Base-by-base conservation (phyloP, 2,113 vertebrate genomes). In the Xenopus borealis region DNA sequence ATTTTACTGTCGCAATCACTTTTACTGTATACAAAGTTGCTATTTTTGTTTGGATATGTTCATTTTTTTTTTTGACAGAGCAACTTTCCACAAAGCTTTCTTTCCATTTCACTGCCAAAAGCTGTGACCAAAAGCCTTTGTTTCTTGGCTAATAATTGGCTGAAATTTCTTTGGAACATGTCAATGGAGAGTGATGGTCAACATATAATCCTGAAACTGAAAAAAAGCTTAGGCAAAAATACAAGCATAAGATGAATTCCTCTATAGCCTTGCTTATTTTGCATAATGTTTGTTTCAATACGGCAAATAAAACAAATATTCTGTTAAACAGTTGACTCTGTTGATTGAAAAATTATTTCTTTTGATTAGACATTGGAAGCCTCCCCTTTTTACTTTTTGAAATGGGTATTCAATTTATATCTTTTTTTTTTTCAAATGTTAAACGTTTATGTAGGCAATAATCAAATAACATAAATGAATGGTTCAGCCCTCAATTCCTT, bases 1-100 rank as follows among this genome's bases (percentile, higher is more conserved):
- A n/a, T n/a, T 33, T 7, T 33, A 7, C 30, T 33, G 7, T 33
- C 3, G 7, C 30, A 33, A 33, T 33, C 30, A 33, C 30, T 40
- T 40, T 40, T 40, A 12, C 47, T 50, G 47, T 50, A 50, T 50
- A 5, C 47, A 12, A 50, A 50, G 12, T 10, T 50, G 10, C 3
- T 18, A 58, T 17, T 58, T 19, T 7, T 58, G 17, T 10, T 10
- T 58, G 55, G 16, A 19, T 58, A 3, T 58, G 14, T 58, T n/a
- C 1, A 1, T 18, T 8, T 16, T 18, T 58, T 23, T 66, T 62
- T 80, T 58, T 80, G 78, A 68, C 86, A 99, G 97, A 95, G 91
- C 82, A 97, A 99, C 84, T 99, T 99, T 82, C 84, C 98, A 66
- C 95, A 99, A 82, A 89, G 91, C 75, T 98, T 99, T 82, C 80